phyloP scores from a whole-genome alignment of 2,888 invertebrate species.

The Acanthosoma haemorrhoidale region DNA sequence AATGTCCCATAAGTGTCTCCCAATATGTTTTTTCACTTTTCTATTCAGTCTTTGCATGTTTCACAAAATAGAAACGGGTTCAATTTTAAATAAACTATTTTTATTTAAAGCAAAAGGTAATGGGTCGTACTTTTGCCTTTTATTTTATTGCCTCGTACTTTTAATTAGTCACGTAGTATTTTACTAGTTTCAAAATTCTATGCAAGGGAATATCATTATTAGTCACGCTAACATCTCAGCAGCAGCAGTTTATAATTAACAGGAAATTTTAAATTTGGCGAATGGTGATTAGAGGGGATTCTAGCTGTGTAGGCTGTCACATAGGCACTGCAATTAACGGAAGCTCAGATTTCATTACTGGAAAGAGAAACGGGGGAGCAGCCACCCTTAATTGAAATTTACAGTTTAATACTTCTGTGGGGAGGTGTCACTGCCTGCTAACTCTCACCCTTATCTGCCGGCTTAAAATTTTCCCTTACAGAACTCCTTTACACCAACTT shows the following conservation, averaged over 20 bases:
- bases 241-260: conserved; percentile 10
- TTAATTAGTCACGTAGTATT: too few relatives aligned
- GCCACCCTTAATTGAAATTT: neutral
- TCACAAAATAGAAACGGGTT: too few relatives aligned
- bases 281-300: neutral
- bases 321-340: neutral
- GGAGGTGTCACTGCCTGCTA: neutral
- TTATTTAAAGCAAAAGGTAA: too few relatives aligned
- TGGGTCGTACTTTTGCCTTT: too few relatives aligned
- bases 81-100: too few relatives aligned
- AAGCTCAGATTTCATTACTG: neutral
- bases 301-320: neutral
- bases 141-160: too few relatives aligned
- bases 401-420: conserved; percentile 11
- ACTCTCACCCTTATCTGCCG: neutral
- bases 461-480: neutral
- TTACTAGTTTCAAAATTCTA: too few relatives aligned
- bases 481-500: neutral
- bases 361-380: neutral
- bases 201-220: too few relatives aligned
- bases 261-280: neutral
- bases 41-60: too few relatives aligned
- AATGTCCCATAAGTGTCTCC: too few relatives aligned
- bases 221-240: too few relatives aligned
- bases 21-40: too few relatives aligned